Conservation (phyloP, 2,113 vertebrate genomes). For the Otolemur garnettii region DNA sequence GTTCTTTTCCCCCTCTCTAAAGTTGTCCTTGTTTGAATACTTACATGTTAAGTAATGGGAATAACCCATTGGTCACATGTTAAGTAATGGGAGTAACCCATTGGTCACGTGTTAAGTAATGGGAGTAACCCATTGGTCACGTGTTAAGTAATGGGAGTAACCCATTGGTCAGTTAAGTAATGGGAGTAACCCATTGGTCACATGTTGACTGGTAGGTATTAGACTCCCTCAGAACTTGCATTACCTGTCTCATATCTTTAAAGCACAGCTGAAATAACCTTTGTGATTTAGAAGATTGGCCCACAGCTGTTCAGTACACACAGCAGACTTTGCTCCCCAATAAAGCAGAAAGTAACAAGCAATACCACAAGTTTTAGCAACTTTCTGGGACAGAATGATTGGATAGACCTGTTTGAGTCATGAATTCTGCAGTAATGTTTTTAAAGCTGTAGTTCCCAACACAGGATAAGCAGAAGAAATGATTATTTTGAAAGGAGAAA, state of each 20-base stretch:
- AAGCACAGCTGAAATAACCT: not conserved
- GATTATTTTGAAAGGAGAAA: not conserved
- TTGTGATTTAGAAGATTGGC: not conserved
- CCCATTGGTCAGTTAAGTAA: not conserved
- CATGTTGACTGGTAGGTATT: not conserved
- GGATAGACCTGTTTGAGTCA: not conserved
- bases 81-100: not conserved
- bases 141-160: not conserved
- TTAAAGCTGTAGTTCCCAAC: not conserved
- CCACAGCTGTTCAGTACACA: not conserved
- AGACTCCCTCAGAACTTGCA: not conserved
- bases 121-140: too few relatives aligned
- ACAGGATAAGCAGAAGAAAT: not conserved
- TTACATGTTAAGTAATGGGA: not conserved
- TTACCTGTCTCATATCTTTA: not conserved
- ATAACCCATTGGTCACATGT: not conserved
- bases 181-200: not conserved
- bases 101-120: not conserved
- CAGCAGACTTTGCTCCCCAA: not conserved
- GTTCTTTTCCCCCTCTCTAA: not conserved
- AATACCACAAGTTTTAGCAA: not conserved
- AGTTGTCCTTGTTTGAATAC: not conserved
- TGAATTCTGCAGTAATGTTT: conserved; percentile 14
- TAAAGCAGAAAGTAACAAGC: not conserved
- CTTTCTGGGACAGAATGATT: conserved; percentile 12